Evolutionary conservation across 2,888 invertebrate species (phyloP).

Genomic region (Anodontia alba): DNA sequence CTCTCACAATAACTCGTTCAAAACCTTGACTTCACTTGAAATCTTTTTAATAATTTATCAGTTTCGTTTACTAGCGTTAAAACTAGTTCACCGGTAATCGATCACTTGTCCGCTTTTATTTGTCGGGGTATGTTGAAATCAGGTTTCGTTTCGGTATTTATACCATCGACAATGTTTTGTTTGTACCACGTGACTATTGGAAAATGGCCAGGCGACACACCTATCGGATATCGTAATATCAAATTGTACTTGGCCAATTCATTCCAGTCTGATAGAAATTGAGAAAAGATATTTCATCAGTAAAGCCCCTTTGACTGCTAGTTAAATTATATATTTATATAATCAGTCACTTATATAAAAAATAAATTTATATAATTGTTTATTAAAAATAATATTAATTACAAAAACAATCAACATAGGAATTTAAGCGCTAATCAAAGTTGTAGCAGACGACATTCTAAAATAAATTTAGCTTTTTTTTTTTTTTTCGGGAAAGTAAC

Average conservation of each 20-base stretch:
- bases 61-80: too few relatives aligned
- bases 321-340: too few relatives aligned
- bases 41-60: background rate
- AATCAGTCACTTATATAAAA: too few relatives aligned
- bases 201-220: background rate
- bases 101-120: background rate
- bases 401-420: too few relatives aligned
- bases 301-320: background rate
- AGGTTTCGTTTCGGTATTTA: background rate
- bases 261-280: background rate
- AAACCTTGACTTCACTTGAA: background rate
- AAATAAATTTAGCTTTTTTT: too few relatives aligned
- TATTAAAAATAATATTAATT: too few relatives aligned
- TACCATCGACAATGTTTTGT: background rate
- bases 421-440: too few relatives aligned
- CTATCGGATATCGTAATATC: background rate
- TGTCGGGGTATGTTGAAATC: slow-evolving; percentile 6
- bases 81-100: too few relatives aligned
- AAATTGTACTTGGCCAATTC: too few relatives aligned
- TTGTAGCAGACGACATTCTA: too few relatives aligned
- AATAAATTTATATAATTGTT: too few relatives aligned
- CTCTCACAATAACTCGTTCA: background rate
- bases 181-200: slow-evolving; percentile 18
- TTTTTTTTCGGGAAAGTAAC: too few relatives aligned
- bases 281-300: background rate